Percentiles rank a stretch among this genome's conserved stretches.
phyloP scores from a whole-genome alignment of 2,797 vertebrate genomes.

The Tenualosa ilisha region DNA sequence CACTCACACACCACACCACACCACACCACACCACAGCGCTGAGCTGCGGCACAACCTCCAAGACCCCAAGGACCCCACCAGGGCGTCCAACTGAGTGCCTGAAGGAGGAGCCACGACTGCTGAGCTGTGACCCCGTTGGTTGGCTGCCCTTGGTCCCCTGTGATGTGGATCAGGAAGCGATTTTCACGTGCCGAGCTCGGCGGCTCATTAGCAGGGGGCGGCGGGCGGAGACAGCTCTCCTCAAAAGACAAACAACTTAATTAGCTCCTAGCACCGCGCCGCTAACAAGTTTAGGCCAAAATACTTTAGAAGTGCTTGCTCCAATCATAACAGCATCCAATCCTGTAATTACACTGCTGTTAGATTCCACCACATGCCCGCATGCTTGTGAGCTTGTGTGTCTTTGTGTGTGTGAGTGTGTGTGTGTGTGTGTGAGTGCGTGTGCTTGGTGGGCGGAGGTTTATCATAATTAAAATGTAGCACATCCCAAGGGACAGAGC shows the following conservation, averaged over 20 bases:
- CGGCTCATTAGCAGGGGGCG: slow-evolving; percentile 63
- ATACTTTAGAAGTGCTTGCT: slow-evolving; percentile 59
- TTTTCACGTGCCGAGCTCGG: slow-evolving; percentile 49
- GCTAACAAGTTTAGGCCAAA: slow-evolving; percentile 69
- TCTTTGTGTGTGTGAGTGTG: background rate
- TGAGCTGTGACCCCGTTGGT: background rate
- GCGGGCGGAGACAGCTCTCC: slow-evolving; percentile 63
- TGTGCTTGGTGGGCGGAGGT: slow-evolving; percentile 5
- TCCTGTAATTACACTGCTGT: slow-evolving; percentile 58
- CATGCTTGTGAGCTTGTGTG: background rate
- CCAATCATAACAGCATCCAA: slow-evolving; percentile 54
- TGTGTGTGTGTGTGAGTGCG: background rate
- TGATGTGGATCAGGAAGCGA: background rate
- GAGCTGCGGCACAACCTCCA: background rate
- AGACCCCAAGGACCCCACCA: background rate
- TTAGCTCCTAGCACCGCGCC: slow-evolving; percentile 58
- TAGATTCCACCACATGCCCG: slow-evolving; percentile 41
- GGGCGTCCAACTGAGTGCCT: background rate
- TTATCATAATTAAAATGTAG: slow-evolving; percentile 13
- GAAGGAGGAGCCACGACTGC: background rate
- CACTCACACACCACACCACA: background rate
- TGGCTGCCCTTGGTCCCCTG: background rate
- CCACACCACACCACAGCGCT: background rate
- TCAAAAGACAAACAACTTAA: slow-evolving; percentile 75
- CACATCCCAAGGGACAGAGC: slow-evolving; percentile 17